Percentiles rank a stretch among this genome's conserved stretches.
phyloP scores from a whole-genome alignment of 1,140 invertebrate species.

The Dreissena rostriformis region DNA sequence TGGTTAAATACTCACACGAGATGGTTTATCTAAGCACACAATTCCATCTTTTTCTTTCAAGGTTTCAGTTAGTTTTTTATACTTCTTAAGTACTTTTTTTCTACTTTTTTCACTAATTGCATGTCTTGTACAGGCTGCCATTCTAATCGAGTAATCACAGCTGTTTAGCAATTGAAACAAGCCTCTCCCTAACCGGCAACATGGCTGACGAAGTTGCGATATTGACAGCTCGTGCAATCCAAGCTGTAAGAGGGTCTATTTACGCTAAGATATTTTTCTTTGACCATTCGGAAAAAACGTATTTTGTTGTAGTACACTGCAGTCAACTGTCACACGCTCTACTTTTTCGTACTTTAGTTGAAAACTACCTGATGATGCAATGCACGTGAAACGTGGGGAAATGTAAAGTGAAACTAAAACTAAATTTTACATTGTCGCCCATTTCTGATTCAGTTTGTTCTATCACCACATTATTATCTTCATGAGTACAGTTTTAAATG shows the following conservation, averaged over 20 bases:
- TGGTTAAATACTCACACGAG: slow-evolving; percentile 50
- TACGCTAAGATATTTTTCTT: no score
- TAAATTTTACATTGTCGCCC: no score
- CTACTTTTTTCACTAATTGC: slow-evolving; percentile 63
- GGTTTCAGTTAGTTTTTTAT: slow-evolving; percentile 57
- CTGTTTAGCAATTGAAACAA: neutral
- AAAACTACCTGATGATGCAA: no score
- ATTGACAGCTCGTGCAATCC: slow-evolving; percentile 51
- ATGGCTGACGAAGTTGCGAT: slow-evolving; percentile 57
- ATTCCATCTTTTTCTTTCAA: slow-evolving; percentile 69
- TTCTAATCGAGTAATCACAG: slow-evolving; percentile 29
- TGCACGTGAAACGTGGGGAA: no score
- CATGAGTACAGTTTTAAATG: no score
- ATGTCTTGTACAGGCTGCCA: slow-evolving; percentile 67
- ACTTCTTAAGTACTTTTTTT: slow-evolving; percentile 72
- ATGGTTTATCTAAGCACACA: slow-evolving; percentile 55
- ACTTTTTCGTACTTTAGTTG: no score
- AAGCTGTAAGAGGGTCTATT: slow-evolving; percentile 28
- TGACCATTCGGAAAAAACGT: no score
- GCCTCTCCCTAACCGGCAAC: slow-evolving; percentile 21
- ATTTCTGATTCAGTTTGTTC: no score
- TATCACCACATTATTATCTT: no score
- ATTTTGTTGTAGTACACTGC: no score
- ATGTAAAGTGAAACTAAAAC: no score
- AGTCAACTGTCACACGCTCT: no score